phyloP scores from a whole-genome alignment of 2,113 vertebrate species.

The Verasper variegatus region DNA sequence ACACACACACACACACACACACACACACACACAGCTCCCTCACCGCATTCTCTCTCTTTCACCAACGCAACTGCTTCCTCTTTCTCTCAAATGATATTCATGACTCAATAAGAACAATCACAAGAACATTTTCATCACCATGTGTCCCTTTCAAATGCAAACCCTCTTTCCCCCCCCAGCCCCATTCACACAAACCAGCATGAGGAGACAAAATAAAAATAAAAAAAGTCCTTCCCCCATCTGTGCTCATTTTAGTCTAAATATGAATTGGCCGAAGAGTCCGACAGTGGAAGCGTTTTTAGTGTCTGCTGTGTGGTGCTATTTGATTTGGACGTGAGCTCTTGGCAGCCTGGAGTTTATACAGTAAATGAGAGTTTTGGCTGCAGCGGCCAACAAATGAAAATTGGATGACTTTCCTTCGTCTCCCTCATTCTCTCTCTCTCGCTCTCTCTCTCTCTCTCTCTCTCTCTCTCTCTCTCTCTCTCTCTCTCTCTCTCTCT shows the following conservation, averaged over 20 bases:
- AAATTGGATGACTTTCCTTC: conserved; percentile 64
- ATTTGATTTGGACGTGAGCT: conserved; percentile 69
- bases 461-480: conserved; percentile 22
- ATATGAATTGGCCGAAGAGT: conserved; percentile 58
- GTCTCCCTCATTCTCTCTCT: conserved; percentile 21
- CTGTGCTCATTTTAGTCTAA: conserved; percentile 65
- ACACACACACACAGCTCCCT: background rate
- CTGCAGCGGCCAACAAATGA: conserved; percentile 52
- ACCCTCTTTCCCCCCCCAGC: background rate
- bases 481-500: conserved; percentile 37
- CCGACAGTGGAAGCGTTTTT: conserved; percentile 55
- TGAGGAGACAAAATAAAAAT: background rate
- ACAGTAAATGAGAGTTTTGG: conserved; percentile 76
- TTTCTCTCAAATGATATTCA: conserved; percentile 50
- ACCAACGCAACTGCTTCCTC: conserved; percentile 13
- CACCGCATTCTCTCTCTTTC: conserved; percentile 12
- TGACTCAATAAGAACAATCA: conserved; percentile 29
- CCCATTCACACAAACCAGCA: conserved; percentile 31
- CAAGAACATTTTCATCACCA: conserved; percentile 35
- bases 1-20: too few relatives aligned
- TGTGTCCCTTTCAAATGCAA: conserved; percentile 40
- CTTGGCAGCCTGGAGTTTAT: conserved; percentile 64
- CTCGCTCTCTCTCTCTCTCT: conserved; percentile 37
- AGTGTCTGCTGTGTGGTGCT: conserved; percentile 55
- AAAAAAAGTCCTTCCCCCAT: conserved; percentile 46